These are phyloP conservation scores for Pterocles gutturalis DNA, from an alignment of 2,113 vertebrate species.

Conservation along the genomic window DNA sequence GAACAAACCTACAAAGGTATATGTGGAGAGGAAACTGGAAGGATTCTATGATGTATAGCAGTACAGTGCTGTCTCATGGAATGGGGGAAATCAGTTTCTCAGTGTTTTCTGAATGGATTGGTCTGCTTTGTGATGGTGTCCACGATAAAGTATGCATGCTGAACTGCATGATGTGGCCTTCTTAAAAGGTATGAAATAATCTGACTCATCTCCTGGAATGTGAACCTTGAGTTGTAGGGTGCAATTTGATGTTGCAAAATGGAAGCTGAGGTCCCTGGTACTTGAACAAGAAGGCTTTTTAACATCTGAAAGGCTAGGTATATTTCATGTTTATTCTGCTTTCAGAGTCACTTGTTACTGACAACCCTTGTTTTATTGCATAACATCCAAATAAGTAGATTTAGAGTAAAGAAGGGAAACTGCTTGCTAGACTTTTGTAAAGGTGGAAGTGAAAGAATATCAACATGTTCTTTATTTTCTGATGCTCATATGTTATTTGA, in stretches of 20 bases:
- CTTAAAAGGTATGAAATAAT: background rate
- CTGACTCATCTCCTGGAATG: conserved; percentile 32
- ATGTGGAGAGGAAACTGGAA: background rate
- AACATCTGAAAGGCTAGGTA: background rate
- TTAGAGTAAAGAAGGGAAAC: background rate
- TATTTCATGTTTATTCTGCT: background rate
- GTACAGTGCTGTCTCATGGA: background rate
- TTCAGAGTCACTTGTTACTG: background rate
- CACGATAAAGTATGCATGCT: background rate
- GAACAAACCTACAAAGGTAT: background rate
- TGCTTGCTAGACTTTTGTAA: background rate
- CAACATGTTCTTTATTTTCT: background rate
- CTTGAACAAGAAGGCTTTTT: background rate
- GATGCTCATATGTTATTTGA: background rate
- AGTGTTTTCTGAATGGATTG: background rate
- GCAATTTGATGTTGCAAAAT: conserved; percentile 9
- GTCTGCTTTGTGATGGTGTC: background rate
- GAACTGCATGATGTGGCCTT: background rate
- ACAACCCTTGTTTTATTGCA: background rate
- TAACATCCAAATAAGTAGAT: background rate
- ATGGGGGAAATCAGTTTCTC: background rate
- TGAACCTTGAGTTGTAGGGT: background rate
- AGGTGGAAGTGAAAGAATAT: background rate
- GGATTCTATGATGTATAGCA: background rate
- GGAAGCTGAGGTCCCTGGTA: background rate